These are phyloP conservation scores for Lerema accius DNA, from an alignment of 1,140 invertebrate species.

Conservation along the genomic window DNA sequence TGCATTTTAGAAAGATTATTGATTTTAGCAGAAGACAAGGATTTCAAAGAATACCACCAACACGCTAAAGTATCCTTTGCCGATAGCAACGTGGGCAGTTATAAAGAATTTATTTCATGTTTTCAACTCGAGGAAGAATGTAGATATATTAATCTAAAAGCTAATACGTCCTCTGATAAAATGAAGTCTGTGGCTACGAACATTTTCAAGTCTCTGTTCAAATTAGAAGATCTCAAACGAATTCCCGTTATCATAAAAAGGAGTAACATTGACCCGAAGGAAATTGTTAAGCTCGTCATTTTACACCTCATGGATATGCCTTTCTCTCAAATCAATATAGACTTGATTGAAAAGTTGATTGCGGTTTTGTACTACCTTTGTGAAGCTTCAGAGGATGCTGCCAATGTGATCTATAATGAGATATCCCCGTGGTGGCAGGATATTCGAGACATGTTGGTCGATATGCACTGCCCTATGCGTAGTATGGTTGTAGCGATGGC, in stretches of 20 bases:
- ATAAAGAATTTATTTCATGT: conserved; percentile 70
- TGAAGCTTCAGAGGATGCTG: conserved; percentile 66
- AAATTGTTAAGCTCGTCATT: conserved; percentile 86
- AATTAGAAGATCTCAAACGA: conserved; percentile 78
- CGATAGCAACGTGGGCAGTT: conserved; percentile 50
- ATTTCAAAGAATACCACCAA: conserved; percentile 65
- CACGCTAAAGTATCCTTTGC: conserved; percentile 69
- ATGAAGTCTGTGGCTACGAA: conserved; percentile 82
- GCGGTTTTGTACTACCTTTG: conserved; percentile 75
- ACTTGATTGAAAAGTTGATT: conserved; percentile 81
- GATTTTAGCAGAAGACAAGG: conserved; percentile 67
- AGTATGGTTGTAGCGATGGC: conserved; percentile 89
- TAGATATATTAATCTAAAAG: conserved; percentile 65
- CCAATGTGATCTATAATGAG: conserved; percentile 84
- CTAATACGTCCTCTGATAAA: conserved; percentile 63
- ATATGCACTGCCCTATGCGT: conserved; percentile 87
- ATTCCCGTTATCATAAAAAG: conserved; percentile 81
- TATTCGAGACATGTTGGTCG: conserved; percentile 86
- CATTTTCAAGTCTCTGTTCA: conserved; percentile 84
- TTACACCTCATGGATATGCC: conserved; percentile 86
- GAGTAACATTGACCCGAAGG: conserved; percentile 83
- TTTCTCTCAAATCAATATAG: conserved; percentile 76
- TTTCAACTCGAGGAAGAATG: conserved; percentile 82
- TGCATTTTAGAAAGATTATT: conserved; percentile 72
- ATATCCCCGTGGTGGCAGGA: conserved; percentile 90